A percentile compares a stretch with the other conserved stretches of the same genome.
Conservation (phyloP, 2,888 invertebrate species). For the Hetaerina titia region DNA sequence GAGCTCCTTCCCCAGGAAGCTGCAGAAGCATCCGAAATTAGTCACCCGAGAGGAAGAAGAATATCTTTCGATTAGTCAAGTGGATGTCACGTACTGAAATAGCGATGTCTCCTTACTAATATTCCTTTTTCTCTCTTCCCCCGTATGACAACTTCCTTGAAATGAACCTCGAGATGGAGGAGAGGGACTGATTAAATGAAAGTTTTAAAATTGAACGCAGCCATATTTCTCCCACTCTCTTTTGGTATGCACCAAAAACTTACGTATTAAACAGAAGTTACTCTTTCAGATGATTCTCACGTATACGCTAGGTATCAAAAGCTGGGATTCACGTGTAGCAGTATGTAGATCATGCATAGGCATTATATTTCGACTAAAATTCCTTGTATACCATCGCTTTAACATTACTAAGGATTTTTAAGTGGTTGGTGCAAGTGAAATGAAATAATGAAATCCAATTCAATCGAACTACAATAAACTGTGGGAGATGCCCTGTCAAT, state of each 20-base stretch:
- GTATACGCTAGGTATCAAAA: no score
- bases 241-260: neutral
- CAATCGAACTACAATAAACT: no score
- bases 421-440: no score
- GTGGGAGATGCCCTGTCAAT: no score
- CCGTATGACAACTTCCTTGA: neutral
- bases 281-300: no score
- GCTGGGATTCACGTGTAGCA: no score
- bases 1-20: neutral
- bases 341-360: no score
- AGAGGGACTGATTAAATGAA: neutral
- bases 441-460: no score
- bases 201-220: neutral
- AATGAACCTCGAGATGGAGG: neutral
- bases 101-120: neutral
- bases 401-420: no score
- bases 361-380: no score
- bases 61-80: constrained; percentile 28
- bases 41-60: neutral
- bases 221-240: neutral
- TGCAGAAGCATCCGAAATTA: constrained; percentile 3
- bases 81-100: neutral
- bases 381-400: no score
- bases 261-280: no score
- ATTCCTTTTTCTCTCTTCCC: neutral